A percentile compares a stretch with the other conserved stretches of the same genome.
These are phyloP conservation scores for Dryobota labecula DNA, from an alignment of 2,888 invertebrate genomes.

Conservation along the genomic window DNA sequence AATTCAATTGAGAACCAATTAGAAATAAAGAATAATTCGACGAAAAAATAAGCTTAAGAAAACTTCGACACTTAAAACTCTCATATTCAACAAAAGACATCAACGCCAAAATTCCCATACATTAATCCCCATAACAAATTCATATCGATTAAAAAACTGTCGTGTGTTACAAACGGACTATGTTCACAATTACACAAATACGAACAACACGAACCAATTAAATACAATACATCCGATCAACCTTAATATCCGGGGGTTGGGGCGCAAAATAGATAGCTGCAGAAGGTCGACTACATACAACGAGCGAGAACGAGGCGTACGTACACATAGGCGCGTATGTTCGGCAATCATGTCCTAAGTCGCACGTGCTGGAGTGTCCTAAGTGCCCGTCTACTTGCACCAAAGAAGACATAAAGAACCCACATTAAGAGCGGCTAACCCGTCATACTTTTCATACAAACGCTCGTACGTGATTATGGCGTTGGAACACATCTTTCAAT, in stretches of 20 bases:
- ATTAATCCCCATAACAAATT: conserved; percentile 61
- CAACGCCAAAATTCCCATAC: conserved; percentile 28
- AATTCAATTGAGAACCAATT: not conserved
- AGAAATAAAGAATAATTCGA: not conserved
- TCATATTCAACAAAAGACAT: conserved; percentile 21
- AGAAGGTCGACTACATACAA: conserved; percentile 6
- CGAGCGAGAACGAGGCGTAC: not conserved
- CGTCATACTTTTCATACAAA: no score
- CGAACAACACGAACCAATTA: conserved; percentile 66
- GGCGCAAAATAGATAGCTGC: no score
- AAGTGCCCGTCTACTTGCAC: no score
- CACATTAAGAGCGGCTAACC: no score
- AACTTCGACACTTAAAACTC: not conserved
- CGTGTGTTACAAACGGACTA: conserved; percentile 65
- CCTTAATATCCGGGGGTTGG: conserved; percentile 73
- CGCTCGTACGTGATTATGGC: no score
- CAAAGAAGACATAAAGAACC: no score
- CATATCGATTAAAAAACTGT: conserved; percentile 68
- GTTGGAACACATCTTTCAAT: no score
- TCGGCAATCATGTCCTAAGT: no score
- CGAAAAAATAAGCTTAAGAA: not conserved
- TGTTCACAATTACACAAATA: conserved; percentile 70
- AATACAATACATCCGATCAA: conserved; percentile 71
- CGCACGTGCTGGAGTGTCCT: no score
- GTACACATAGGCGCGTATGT: not conserved